Conservation (phyloP, 2,113 vertebrate genomes). For the Serinus canaria region DNA sequence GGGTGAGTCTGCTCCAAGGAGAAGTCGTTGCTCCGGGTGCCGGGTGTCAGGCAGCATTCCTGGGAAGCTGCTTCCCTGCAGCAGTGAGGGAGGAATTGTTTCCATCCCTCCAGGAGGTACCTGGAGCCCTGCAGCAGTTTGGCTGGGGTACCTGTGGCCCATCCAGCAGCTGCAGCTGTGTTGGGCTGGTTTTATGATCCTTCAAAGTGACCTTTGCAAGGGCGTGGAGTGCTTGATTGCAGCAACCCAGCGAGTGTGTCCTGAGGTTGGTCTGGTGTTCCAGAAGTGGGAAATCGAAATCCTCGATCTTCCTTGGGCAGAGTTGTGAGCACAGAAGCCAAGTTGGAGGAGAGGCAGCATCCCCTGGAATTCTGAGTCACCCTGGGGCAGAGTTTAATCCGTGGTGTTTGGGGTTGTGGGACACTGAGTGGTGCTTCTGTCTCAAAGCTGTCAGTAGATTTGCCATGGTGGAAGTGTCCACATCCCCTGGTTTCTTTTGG, state of each 20-base stretch:
- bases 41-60: neutral
- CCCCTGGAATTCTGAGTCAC: neutral
- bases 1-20: neutral
- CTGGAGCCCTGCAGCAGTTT: fast-evolving
- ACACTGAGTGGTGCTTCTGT: neutral
- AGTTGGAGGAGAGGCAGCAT: neutral
- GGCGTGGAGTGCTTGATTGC: fast-evolving
- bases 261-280: neutral
- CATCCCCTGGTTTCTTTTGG: neutral
- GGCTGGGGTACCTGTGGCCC: neutral
- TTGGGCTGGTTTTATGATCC: neutral
- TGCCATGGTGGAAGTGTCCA: fast-evolving
- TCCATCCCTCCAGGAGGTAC: neutral
- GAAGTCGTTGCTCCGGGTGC: neutral
- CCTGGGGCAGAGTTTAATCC: neutral
- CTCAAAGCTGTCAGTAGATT: neutral
- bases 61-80: fast-evolving
- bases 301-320: neutral
- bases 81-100: neutral
- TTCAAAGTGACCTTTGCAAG: neutral
- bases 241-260: neutral
- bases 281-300: neutral
- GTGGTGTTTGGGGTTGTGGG: neutral
- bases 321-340: neutral
- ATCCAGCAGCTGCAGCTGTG: neutral